Base-by-base conservation (phyloP, 2,888 invertebrate species). In the Colletes collaris region DNA sequence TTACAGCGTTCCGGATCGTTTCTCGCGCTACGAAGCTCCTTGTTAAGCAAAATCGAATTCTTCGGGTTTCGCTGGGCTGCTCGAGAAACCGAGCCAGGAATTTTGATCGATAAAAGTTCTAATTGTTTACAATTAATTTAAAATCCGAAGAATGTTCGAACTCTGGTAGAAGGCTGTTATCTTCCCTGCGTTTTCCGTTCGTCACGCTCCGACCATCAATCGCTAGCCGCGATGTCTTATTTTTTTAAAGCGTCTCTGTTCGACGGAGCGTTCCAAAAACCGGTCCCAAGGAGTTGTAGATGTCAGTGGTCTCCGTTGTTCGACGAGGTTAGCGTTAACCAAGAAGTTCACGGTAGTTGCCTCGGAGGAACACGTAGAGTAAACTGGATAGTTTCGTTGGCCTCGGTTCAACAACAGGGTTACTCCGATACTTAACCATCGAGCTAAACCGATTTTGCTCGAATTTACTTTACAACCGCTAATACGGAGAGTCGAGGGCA, bases 361-460 rank as follows among this genome's bases (percentile, higher is more conserved):
- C 52, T 58, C 40, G 7, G 67, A 67, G 72, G 46, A 73, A 52
- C 75, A 72, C 77, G 74, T 73, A 62, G 58, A 53, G 58, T 60
- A 75, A 72, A 81, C 62, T 58, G 56, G 60, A 63, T 44, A 52
- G 71, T 72, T 72, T 79, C 70, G 76, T 60, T 84, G 78, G 80
- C 79, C 78, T 68, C 69, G 60, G 69, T 70, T 81, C 68, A 74
- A 80, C 71, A 86, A 87, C 79, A 81, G 87, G 86, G 84, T 87
- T 88, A 87, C 82, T 76, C 87, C 76, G 64, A 77, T 77, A 77
- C 87, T 89, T 89, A 87, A 85, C 84, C 82, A 79, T 68, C 37
- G 78, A 73, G 73, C 75, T 85, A 88, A 86, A 86, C 81, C 80
- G 79, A 82, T 85, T 87, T 70, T 60, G 19, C 27, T 16, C 62